Evolutionary conservation across 2,113 vertebrate genomes (phyloP).

Genomic region (Rousettus leschenaultii): DNA sequence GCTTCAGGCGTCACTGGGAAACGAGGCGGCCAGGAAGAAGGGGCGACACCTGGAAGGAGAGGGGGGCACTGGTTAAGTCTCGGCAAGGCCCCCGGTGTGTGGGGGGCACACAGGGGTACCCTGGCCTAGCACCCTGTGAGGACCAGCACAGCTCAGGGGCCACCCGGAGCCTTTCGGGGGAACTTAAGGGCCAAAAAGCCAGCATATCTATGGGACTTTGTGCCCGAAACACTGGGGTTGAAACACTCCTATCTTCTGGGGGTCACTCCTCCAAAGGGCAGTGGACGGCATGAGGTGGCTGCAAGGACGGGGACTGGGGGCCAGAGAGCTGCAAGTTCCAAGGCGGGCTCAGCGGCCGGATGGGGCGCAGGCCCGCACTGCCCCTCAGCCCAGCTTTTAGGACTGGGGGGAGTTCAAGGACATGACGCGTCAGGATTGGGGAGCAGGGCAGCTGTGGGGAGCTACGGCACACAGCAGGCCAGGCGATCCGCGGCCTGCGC

Average conservation of each 20-base stretch:
- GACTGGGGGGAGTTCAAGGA: background rate
- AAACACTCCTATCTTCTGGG: background rate
- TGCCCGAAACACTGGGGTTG: background rate
- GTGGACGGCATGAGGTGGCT: background rate
- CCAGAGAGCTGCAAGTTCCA: background rate
- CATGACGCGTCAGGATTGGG: fast-evolving
- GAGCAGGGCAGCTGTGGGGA: fast-evolving
- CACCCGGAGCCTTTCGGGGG: background rate
- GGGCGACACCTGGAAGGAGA: background rate
- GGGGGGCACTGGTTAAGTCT: background rate
- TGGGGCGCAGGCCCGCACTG: no score
- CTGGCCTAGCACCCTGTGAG: fast-evolving
- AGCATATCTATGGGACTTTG: background rate
- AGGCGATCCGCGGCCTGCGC: fast-evolving
- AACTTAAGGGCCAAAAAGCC: fast-evolving
- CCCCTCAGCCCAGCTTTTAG: fast-evolving
- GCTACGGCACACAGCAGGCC: fast-evolving
- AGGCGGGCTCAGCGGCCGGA: background rate
- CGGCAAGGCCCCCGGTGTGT: fast-evolving
- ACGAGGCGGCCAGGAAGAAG: fast-evolving
- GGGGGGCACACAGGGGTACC: fast-evolving
- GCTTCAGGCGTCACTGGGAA: background rate
- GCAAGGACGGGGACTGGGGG: fast-evolving
- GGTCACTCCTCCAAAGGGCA: background rate
- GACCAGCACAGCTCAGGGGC: background rate